Evolutionary conservation across 30 jellyfish, hydroid and myxozoan genomes (phyloP).

Genomic region (Aurelia aurita complex sp. Pacific): DNA sequence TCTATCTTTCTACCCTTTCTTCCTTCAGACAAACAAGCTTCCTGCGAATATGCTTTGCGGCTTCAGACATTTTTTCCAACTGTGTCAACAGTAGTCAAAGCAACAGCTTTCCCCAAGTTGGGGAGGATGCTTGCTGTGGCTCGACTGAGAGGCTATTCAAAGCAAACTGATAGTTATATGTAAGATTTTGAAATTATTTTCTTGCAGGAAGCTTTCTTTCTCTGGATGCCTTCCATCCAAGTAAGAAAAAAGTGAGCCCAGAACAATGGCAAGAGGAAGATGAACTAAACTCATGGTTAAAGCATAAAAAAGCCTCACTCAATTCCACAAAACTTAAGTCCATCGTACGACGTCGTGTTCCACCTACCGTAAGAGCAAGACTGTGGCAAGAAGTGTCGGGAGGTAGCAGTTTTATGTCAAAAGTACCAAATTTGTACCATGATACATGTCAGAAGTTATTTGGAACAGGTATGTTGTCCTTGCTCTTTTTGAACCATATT

Average conservation of each 20-base stretch:
- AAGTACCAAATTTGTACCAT: slow-evolving; percentile 76
- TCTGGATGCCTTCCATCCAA: slow-evolving; percentile 39
- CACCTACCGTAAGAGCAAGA: slow-evolving; percentile 60
- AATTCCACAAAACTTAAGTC: slow-evolving; percentile 57
- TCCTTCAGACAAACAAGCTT: too few relatives aligned
- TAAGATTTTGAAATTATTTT: not conserved
- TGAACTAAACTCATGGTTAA: slow-evolving; percentile 42
- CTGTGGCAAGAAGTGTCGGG: slow-evolving; percentile 89
- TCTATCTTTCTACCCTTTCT: too few relatives aligned
- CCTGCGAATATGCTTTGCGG: too few relatives aligned
- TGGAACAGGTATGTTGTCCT: slow-evolving; percentile 55
- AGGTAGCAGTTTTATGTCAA: slow-evolving; percentile 73
- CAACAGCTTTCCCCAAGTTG: too few relatives aligned
- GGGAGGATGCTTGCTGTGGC: too few relatives aligned
- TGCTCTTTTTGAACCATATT: too few relatives aligned
- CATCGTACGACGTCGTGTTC: slow-evolving; percentile 65
- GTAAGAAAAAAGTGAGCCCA: slow-evolving; percentile 26
- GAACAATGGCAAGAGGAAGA: slow-evolving; percentile 59
- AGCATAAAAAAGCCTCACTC: slow-evolving; percentile 42
- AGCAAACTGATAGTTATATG: not conserved
- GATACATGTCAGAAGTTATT: slow-evolving; percentile 78
- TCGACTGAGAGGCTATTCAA: too few relatives aligned
- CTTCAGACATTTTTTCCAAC: too few relatives aligned
- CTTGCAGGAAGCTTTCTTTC: slow-evolving; percentile 40
- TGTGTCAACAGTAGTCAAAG: too few relatives aligned